A percentile compares a stretch with the other conserved stretches of the same genome.
These are phyloP conservation scores for Gordius sp. DNA, from an alignment of 2,888 invertebrate species.

Conservation along the genomic window DNA sequence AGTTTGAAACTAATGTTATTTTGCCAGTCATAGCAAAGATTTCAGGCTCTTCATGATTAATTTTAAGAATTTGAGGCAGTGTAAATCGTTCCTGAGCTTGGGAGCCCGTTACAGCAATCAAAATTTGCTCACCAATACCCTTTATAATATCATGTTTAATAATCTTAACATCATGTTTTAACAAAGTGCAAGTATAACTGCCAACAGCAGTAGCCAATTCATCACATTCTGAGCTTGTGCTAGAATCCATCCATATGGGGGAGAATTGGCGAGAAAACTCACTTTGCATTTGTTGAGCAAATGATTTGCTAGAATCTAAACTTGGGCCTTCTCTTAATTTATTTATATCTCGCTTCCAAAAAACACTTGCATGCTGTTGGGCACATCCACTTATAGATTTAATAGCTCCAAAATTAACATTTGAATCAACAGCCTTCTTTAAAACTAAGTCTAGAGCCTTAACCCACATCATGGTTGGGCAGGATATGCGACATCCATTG, in stretches of 20 bases:
- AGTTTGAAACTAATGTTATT: slow-evolving; percentile 73
- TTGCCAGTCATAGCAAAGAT: slow-evolving; percentile 39
- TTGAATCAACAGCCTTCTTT: slow-evolving; percentile 33
- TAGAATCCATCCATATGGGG: slow-evolving; percentile 89
- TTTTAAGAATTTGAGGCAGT: slow-evolving; percentile 68
- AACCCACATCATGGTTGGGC: slow-evolving; percentile 68
- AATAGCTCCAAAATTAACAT: neutral
- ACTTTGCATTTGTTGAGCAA: too few relatives aligned
- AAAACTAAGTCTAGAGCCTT: slow-evolving; percentile 71
- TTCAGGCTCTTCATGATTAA: slow-evolving; percentile 30
- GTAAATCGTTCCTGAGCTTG: slow-evolving; percentile 68
- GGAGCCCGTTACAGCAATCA: slow-evolving; percentile 56
- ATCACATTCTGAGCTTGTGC: slow-evolving; percentile 45
- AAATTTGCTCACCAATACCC: slow-evolving; percentile 24
- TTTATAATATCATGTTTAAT: neutral
- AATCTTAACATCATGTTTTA: slow-evolving; percentile 30
- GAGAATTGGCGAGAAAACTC: slow-evolving; percentile 54
- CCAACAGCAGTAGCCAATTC: slow-evolving; percentile 54
- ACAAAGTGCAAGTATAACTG: too few relatives aligned
- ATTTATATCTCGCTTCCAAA: too few relatives aligned
- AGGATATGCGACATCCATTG: neutral
- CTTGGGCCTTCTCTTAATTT: too few relatives aligned
- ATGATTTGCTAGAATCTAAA: too few relatives aligned
- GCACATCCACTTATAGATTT: neutral
- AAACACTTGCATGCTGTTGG: slow-evolving; percentile 88